Conservation (phyloP, 2,888 invertebrate genomes). For the Melanostoma scalare region DNA sequence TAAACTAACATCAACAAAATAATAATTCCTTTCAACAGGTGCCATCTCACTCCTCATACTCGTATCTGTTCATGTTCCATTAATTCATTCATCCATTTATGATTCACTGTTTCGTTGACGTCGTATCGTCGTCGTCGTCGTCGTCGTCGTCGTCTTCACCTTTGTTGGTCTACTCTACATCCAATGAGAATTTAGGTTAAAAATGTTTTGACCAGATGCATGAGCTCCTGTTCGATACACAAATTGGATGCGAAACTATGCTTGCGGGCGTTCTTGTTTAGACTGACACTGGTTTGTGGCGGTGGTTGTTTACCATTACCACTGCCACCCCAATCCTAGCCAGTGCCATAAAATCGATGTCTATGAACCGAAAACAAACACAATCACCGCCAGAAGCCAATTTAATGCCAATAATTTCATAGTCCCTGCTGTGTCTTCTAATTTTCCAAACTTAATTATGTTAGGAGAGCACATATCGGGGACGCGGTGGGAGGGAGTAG, state of each 20-base stretch:
- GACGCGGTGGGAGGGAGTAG: neutral
- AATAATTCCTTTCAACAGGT: slow-evolving; percentile 64
- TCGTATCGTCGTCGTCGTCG: neutral
- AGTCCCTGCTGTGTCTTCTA: slow-evolving; percentile 68
- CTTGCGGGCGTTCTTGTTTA: neutral
- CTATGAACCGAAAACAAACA: slow-evolving; percentile 66
- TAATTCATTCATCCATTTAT: slow-evolving; percentile 15
- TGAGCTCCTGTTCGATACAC: neutral
- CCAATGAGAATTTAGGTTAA: slow-evolving; percentile 57
- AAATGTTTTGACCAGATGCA: slow-evolving; percentile 58
- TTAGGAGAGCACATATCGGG: slow-evolving; percentile 20
- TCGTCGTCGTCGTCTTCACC: neutral
- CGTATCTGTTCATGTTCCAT: slow-evolving; percentile 25
- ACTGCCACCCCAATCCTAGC: slow-evolving; percentile 12
- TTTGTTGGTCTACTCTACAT: slow-evolving; percentile 43
- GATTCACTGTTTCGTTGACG: neutral
- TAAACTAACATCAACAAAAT: slow-evolving; percentile 17
- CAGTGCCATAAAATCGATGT: slow-evolving; percentile 60
- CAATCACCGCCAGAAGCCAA: slow-evolving; percentile 68
- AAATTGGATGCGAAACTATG: neutral
- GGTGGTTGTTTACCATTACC: slow-evolving; percentile 11
- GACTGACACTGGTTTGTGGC: neutral
- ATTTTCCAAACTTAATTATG: slow-evolving; percentile 70
- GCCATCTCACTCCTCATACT: slow-evolving; percentile 10
- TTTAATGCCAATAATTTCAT: slow-evolving; percentile 67